Base-by-base conservation (phyloP, 2,797 vertebrate genomes). In the Serranus cabrilla region DNA sequence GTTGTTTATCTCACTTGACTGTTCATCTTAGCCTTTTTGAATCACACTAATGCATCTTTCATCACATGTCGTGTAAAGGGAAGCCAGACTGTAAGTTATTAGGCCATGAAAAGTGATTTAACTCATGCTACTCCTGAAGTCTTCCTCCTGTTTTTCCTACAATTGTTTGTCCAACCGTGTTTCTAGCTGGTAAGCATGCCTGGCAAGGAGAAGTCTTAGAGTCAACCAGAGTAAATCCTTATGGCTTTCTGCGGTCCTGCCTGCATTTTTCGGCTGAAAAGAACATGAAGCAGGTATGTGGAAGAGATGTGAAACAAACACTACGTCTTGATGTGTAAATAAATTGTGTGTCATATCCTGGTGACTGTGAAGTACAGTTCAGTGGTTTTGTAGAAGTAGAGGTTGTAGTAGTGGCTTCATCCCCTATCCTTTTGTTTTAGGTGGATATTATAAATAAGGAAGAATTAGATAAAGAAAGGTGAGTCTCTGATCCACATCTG, bases 371-470 rank as follows among this genome's bases (percentile, higher is more conserved):
- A 86, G 78, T 88, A 31, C 58, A 78, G 74, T 84, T 67, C 63
- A 78, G 83, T 86, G 69, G 71, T 76, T 2, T 71, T 82, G 59
- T 85, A 86, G 84, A 12, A 25, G 70, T 71, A 75, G 43, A 83
- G 39, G 77, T 50, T 81, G 55, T 72, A 87, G 80, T 84, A 82
- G 89, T 92, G 85, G 81, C 90, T 87, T 93, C 84, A 93, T 92
- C 91, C 86, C 91, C 59, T 95, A 90, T 95, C 90, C 90, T 94
- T 89, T 93, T 88, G 92, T 95, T 95, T 94, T 94, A 96, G 95
- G 95, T 96, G 95, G 94, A 94, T 93, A 89, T 89, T 94, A 92
- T 87, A 91, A 92, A 91, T 94, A 95, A 95, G 90, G 94, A 95
- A 89, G 93, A 94, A 71, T 92, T 95, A 92, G 93, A 94, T 95